These are phyloP conservation scores for Bettongia penicillata DNA, from an alignment of 2,113 vertebrate species.

Conservation along the genomic window DNA sequence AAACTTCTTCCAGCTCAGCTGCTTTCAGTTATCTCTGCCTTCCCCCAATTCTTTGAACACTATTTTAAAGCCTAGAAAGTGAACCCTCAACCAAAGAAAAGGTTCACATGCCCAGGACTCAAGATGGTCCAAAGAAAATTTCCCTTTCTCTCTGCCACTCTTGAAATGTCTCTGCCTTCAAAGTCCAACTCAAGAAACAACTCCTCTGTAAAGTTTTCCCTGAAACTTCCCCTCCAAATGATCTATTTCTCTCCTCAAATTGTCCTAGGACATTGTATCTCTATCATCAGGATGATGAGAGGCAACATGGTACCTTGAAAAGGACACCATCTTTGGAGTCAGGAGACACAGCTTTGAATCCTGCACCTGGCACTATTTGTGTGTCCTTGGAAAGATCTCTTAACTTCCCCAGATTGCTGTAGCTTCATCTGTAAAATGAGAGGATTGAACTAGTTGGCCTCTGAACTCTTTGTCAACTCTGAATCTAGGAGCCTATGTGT, in stretches of 20 bases:
- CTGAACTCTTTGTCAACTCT: too few species aligned
- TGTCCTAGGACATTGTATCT: neutral
- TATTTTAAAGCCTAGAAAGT: slow-evolving; percentile 54
- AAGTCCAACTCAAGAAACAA: neutral
- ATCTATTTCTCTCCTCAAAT: neutral
- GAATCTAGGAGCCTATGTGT: too few species aligned
- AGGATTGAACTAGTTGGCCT: neutral
- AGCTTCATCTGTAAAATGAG: neutral
- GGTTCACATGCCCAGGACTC: slow-evolving; percentile 49
- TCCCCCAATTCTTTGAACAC: slow-evolving; percentile 48
- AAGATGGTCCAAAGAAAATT: slow-evolving; percentile 43
- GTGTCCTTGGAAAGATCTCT: neutral
- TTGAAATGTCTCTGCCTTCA: neutral
- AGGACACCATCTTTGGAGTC: neutral
- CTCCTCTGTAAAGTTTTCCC: neutral
- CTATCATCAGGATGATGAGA: neutral
- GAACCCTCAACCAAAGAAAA: slow-evolving; percentile 47
- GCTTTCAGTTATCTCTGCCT: slow-evolving; percentile 58
- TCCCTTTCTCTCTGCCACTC: neutral
- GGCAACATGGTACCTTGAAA: neutral
- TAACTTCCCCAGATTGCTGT: neutral
- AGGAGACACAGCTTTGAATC: neutral
- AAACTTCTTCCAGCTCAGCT: slow-evolving; percentile 55
- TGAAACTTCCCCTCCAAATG: neutral
- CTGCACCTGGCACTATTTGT: neutral